Percentiles rank a stretch among this genome's conserved stretches.
These are phyloP conservation scores for Rhorus exstirpatorius DNA, from an alignment of 2,888 invertebrate genomes.

Conservation along the genomic window DNA sequence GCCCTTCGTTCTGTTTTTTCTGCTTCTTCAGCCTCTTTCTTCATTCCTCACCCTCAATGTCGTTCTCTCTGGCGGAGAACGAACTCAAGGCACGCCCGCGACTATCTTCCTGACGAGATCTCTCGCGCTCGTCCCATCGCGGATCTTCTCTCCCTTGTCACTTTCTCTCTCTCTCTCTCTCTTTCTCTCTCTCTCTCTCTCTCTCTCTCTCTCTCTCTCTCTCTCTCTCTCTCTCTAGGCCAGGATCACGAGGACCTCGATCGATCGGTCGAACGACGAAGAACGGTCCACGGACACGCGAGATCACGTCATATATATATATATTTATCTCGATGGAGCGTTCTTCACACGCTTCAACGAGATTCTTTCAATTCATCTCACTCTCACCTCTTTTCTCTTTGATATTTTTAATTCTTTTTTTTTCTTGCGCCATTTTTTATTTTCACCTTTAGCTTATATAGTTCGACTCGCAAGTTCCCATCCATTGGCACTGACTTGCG, in stretches of 20 bases:
- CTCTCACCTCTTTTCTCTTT: conserved; percentile 31
- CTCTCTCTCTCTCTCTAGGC: conserved; percentile 46
- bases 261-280: conserved; percentile 62
- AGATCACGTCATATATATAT: conserved; percentile 12
- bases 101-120: conserved; percentile 63
- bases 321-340: conserved; percentile 61
- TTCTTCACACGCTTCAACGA: conserved; percentile 59
- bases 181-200: conserved; percentile 42
- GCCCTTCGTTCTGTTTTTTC: conserved; percentile 27
- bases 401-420: conserved; percentile 34
- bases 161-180: conserved; percentile 49
- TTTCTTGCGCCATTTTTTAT: conserved; percentile 2
- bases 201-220: conserved; percentile 36
- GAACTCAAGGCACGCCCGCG: conserved; percentile 58
- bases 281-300: conserved; percentile 38
- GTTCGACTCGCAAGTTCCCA: conserved; percentile 42
- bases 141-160: conserved; percentile 52
- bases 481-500: conserved; percentile 38
- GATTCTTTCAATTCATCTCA: conserved; percentile 51
- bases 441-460: conserved; percentile 27
- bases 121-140: conserved; percentile 51
- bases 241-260: conserved; percentile 63
- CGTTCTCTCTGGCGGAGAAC: conserved; percentile 44
- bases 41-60: conserved; percentile 36
- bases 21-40: conserved; percentile 42